Evolutionary conservation across 2,888 invertebrate species (phyloP).

Genomic region (Marronus borbonicus): DNA sequence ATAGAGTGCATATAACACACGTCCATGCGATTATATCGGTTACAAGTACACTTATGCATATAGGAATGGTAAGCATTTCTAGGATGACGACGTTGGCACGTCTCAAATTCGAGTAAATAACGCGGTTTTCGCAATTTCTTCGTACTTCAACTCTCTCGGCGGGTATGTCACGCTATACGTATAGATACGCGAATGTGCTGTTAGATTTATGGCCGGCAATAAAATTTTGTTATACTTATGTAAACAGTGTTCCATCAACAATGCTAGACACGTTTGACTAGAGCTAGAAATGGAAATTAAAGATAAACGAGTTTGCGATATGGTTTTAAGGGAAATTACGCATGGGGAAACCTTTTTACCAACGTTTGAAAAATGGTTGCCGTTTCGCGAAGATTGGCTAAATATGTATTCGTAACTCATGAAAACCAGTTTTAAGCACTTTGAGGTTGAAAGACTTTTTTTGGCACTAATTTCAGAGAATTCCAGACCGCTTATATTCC

Average conservation of each 20-base stretch:
- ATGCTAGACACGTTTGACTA: background rate
- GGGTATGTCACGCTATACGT: background rate
- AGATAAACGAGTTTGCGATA: background rate
- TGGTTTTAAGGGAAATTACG: background rate
- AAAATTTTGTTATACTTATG: constrained; percentile 53
- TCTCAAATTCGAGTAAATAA: constrained; percentile 11
- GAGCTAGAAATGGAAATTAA: background rate
- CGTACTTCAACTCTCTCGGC: too few species aligned
- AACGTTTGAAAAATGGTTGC: too few species aligned
- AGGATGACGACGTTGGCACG: background rate
- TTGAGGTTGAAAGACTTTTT: too few species aligned
- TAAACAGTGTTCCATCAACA: constrained; percentile 12
- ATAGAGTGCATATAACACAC: too few species aligned
- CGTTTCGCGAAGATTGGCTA: too few species aligned
- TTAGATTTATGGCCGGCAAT: constrained; percentile 38
- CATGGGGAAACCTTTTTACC: background rate
- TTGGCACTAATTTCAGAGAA: too few species aligned
- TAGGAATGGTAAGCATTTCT: too few species aligned
- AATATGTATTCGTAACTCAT: too few species aligned
- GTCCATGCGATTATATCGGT: too few species aligned
- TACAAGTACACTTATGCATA: too few species aligned
- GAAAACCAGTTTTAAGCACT: too few species aligned
- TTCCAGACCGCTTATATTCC: too few species aligned
- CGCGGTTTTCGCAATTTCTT: constrained; percentile 2
- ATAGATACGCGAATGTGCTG: background rate